Conservation (phyloP, 2,888 invertebrate species). For the Chelonus formosanus region DNA sequence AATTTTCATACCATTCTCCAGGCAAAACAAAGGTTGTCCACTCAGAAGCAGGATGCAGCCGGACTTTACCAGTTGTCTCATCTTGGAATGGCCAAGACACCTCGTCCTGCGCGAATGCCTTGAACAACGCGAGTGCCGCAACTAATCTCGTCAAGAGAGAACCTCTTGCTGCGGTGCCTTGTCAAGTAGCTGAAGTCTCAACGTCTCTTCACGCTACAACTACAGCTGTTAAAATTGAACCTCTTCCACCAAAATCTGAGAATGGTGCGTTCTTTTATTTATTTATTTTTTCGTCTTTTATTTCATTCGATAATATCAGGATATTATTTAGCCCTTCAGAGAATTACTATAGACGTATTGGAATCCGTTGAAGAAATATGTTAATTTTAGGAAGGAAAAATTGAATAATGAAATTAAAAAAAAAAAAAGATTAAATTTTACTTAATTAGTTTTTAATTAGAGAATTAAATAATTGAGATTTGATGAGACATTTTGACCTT, state of each 20-base stretch:
- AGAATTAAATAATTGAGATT: too few relatives aligned
- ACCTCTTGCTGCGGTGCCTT: constrained; percentile 68
- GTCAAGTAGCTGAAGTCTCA: constrained; percentile 71
- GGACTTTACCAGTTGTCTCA: constrained; percentile 72
- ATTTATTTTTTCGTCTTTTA: constrained; percentile 7
- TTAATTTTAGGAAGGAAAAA: too few relatives aligned
- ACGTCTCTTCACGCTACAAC: constrained; percentile 63
- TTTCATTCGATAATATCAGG: too few relatives aligned
- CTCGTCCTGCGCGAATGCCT: constrained; percentile 42
- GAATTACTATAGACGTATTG: too few relatives aligned
- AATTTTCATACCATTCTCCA: constrained; percentile 34
- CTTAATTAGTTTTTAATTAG: too few relatives aligned
- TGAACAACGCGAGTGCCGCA: constrained; percentile 58
- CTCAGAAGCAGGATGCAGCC: constrained; percentile 73
- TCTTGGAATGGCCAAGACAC: constrained; percentile 68
- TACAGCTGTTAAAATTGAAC: constrained; percentile 73
- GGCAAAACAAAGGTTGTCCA: constrained; percentile 60
- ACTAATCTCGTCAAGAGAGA: constrained; percentile 75
- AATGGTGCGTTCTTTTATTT: constrained; percentile 57
- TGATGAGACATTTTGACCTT: too few relatives aligned
- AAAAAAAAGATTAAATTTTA: too few relatives aligned
- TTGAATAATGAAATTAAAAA: too few relatives aligned
- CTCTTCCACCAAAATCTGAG: constrained; percentile 73
- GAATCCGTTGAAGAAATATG: too few relatives aligned
- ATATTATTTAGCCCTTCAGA: too few relatives aligned